Evolutionary conservation across 1,140 invertebrate species (phyloP).

Genomic region (Plectrocnemia conspersa): DNA sequence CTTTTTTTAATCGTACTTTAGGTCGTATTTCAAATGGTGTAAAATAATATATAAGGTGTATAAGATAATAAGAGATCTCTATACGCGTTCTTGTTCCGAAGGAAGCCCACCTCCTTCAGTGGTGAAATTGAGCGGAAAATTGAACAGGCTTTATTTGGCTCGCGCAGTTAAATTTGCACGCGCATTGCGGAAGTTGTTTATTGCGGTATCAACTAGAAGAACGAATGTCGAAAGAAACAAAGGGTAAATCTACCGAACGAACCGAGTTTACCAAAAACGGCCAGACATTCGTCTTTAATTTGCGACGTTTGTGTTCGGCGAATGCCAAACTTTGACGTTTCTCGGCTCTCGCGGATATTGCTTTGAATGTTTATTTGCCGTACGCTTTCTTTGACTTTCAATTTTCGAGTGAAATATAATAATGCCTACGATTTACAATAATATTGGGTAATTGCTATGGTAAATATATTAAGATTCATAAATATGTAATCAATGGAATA

Average conservation of each 20-base stretch:
- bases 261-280: no score
- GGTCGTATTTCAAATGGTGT: no score
- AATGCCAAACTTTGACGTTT: not conserved
- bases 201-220: not conserved
- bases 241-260: no score
- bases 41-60: no score
- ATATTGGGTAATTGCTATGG: no score
- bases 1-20: no score
- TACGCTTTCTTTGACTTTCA: not conserved
- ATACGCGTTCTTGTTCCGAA: not conserved
- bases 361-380: not conserved
- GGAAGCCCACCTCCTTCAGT: constrained; percentile 5
- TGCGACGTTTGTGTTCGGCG: no score
- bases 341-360: not conserved
- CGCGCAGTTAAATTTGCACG: constrained; percentile 10
- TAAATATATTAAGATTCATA: no score
- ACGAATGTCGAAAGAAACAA: not conserved
- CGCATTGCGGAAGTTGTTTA: constrained; percentile 1
- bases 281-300: no score
- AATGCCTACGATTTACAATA: no score
- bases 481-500: no score
- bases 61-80: not conserved
- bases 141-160: constrained; percentile 3
- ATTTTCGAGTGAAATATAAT: no score
- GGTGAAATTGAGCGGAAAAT: constrained; percentile 6